These are phyloP conservation scores for Creontiades dilutus DNA, from an alignment of 2,888 invertebrate genomes.

Conservation along the genomic window DNA sequence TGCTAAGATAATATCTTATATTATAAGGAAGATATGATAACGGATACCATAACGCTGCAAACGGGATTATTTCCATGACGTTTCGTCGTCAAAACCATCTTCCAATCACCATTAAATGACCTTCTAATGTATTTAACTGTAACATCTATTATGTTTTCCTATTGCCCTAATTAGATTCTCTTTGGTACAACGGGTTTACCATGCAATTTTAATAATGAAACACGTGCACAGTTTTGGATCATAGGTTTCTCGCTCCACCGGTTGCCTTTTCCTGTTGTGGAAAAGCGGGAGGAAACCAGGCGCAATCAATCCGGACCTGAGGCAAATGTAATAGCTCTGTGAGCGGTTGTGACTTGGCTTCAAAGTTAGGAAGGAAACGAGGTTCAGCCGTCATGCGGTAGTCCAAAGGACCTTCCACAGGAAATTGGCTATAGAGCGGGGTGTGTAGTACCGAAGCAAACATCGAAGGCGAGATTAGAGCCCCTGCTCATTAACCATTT, in stretches of 20 bases:
- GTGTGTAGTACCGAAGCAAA: conserved; percentile 71
- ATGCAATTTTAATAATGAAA: too few relatives aligned
- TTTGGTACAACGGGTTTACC: too few relatives aligned
- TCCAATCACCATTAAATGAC: too few relatives aligned
- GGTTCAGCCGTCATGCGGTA: conserved; percentile 65
- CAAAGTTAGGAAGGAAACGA: conserved; percentile 70
- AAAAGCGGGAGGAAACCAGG: neutral
- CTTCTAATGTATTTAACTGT: too few relatives aligned
- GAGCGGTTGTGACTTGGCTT: conserved; percentile 64
- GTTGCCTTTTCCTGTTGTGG: conserved; percentile 22
- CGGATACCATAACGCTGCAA: too few relatives aligned
- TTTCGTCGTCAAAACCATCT: too few relatives aligned
- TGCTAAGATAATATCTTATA: too few relatives aligned
- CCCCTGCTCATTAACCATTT: conserved; percentile 72
- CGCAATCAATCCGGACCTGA: conserved; percentile 64
- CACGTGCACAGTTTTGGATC: too few relatives aligned
- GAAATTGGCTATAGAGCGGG: conserved; percentile 71
- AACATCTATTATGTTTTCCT: too few relatives aligned
- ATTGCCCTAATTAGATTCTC: too few relatives aligned
- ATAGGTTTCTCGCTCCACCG: neutral
- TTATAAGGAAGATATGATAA: too few relatives aligned
- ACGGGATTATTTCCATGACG: too few relatives aligned
- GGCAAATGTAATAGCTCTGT: conserved; percentile 67
- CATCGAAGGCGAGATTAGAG: conserved; percentile 73
- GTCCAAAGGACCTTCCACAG: conserved; percentile 69